phyloP scores from a whole-genome alignment of 2,888 invertebrate genomes.

The Limnephilus auricula region DNA sequence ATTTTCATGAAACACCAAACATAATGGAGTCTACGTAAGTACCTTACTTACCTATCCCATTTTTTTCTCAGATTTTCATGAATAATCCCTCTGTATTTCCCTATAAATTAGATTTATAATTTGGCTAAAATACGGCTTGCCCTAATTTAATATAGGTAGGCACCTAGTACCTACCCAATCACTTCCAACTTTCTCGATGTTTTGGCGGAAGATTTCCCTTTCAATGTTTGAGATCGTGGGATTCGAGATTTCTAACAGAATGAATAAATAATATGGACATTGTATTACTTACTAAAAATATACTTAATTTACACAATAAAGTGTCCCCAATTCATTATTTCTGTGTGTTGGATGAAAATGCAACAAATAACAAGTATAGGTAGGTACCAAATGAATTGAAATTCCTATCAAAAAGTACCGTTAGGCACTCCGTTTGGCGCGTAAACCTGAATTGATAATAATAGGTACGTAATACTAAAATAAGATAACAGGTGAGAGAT shows the following conservation, averaged over 20 bases:
- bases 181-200: neutral
- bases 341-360: neutral
- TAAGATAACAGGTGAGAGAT: slow-evolving; percentile 29
- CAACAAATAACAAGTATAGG: neutral
- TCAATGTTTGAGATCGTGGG: neutral
- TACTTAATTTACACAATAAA: neutral
- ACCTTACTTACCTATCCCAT: too few relatives aligned
- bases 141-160: neutral
- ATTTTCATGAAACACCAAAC: too few relatives aligned
- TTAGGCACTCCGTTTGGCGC: neutral
- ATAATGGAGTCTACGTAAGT: too few relatives aligned
- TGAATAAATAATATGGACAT: neutral
- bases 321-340: neutral
- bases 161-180: neutral
- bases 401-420: neutral
- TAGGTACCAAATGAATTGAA: neutral
- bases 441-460: slow-evolving; percentile 5
- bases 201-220: neutral
- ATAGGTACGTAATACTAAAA: neutral
- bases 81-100: too few relatives aligned
- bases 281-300: neutral
- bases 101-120: too few relatives aligned
- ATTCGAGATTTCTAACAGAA: neutral
- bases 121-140: neutral
- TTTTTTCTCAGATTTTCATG: too few relatives aligned